Base-by-base conservation (phyloP, 2,888 invertebrate species). In the Melikaiella ostensackeni region DNA sequence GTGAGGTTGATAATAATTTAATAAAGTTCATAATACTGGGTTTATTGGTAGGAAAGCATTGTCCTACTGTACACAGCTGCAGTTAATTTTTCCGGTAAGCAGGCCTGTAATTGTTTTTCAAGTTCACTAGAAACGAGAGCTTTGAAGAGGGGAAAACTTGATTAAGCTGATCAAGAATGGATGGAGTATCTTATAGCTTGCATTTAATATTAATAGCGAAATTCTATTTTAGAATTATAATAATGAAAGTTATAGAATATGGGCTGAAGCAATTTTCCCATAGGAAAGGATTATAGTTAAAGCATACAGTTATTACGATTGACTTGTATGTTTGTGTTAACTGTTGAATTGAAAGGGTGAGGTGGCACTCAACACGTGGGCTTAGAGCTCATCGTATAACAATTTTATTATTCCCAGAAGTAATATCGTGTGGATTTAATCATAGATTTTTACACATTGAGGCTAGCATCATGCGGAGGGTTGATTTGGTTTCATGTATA, bases 111-210 rank as follows among this genome's bases (percentile, higher is more conserved):
- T 21, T 24, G 24, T 24, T 57, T 57, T 16, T 24, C 13, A 57
- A 57, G 57, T 57, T 57, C 21, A 24, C 24, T 13, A 57, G 21
- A 24, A 57, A 27, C 24, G 24, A 57, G 6, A 57, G 57, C 13
- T 13, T 57, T 24, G 57, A 57, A 63, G 62, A 63, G 62, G 35
- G 35, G 19, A n/a, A 63, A 33, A 35, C 33, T 63, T 63, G 35
- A n/a, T 33, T 5, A 63, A 1, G n/a, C 11, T 63, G n/a, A 63
- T 63, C 19, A 63, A 33, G 11, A 33, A 30, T 30, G 21, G 3
- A 63, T 63, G n/a, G 35, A 35, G 30, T 33, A n/a, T 63, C 62
- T 63, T 63, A 63, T 63, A 63, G 62, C 62, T 30, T 30, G n/a
- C 35, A n/a, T 35, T 21, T 35, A 63, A 63, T 63, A 63, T 63